Conservation (phyloP, 2,797 vertebrate genomes). For the Bradypus variegatus region DNA sequence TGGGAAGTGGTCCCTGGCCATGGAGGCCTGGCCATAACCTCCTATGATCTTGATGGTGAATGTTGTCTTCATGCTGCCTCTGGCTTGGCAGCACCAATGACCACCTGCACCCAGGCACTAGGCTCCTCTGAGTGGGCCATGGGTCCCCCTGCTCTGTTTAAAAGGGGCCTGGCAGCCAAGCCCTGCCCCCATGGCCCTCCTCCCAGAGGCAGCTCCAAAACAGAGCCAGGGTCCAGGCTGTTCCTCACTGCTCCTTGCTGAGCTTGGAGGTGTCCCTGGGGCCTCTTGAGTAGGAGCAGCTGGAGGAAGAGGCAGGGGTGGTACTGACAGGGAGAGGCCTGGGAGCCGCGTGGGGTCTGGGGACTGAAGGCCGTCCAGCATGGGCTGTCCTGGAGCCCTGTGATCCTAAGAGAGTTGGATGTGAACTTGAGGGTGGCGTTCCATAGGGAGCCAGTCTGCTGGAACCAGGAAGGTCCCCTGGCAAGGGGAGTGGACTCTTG, state of each 20-base stretch:
- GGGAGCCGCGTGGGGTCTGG: constrained; percentile 48
- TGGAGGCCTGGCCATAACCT: constrained; percentile 74
- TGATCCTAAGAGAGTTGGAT: constrained; percentile 55
- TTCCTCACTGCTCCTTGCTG: constrained; percentile 51
- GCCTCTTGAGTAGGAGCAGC: constrained; percentile 58
- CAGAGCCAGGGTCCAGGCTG: constrained; percentile 45
- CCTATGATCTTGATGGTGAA: constrained; percentile 98
- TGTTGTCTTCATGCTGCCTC: constrained; percentile 90
- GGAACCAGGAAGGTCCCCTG: constrained; percentile 65
- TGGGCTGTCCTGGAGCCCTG: constrained; percentile 53
- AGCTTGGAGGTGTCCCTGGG: constrained; percentile 42
- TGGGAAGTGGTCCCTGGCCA: constrained; percentile 72
- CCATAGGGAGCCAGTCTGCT: constrained; percentile 79
- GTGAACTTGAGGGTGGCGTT: constrained; percentile 84
- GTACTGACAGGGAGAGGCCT: constrained; percentile 53
- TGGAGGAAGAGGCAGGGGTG: constrained; percentile 55
- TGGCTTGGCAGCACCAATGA: constrained; percentile 33
- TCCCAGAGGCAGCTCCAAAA: constrained; percentile 61
- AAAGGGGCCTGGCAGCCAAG: constrained; percentile 75
- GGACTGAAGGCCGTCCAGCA: constrained; percentile 55
- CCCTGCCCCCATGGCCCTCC: constrained; percentile 65
- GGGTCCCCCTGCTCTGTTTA: constrained; percentile 78
- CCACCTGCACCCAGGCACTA: constrained; percentile 64
- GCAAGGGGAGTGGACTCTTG: constrained; percentile 11
- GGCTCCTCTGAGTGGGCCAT: constrained; percentile 75